phyloP scores from a whole-genome alignment of 2,888 invertebrate species.

The Eristalis arbustorum region DNA sequence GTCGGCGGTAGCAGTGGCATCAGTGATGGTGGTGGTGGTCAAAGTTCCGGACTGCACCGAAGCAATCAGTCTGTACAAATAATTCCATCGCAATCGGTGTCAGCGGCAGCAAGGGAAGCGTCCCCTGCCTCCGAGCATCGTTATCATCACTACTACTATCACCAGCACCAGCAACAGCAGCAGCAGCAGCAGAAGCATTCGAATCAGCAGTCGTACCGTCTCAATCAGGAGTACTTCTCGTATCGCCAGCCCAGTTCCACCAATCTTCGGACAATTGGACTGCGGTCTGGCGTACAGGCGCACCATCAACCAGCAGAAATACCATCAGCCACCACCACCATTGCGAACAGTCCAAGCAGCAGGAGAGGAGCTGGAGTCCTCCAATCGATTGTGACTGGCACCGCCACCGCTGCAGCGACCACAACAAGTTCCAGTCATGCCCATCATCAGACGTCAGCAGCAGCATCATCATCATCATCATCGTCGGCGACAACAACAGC shows the following conservation, averaged over 20 bases:
- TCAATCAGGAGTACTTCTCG: conserved; percentile 71
- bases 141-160: conserved; percentile 69
- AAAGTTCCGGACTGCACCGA: conserved; percentile 71
- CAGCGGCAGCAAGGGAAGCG: conserved; percentile 60
- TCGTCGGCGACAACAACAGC: conserved; percentile 33
- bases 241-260: conserved; percentile 66
- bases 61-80: conserved; percentile 72
- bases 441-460: conserved; percentile 56
- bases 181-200: conserved; percentile 65
- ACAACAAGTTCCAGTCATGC: conserved; percentile 49
- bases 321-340: conserved; percentile 61
- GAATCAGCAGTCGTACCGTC: conserved; percentile 69
- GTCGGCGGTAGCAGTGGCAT: conserved; percentile 17
- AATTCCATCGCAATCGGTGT: conserved; percentile 68
- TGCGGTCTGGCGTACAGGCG: conserved; percentile 72
- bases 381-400: conserved; percentile 53
- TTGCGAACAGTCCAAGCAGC: background rate
- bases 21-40: background rate
- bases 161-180: conserved; percentile 25
- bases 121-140: conserved; percentile 61
- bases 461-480: background rate
- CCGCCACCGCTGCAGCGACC: conserved; percentile 51
- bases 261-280: conserved; percentile 65
- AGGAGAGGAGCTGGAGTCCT: conserved; percentile 29
- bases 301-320: conserved; percentile 71